Base-by-base conservation (phyloP, 2,113 vertebrate species). In the Leptocoma aspasia region DNA sequence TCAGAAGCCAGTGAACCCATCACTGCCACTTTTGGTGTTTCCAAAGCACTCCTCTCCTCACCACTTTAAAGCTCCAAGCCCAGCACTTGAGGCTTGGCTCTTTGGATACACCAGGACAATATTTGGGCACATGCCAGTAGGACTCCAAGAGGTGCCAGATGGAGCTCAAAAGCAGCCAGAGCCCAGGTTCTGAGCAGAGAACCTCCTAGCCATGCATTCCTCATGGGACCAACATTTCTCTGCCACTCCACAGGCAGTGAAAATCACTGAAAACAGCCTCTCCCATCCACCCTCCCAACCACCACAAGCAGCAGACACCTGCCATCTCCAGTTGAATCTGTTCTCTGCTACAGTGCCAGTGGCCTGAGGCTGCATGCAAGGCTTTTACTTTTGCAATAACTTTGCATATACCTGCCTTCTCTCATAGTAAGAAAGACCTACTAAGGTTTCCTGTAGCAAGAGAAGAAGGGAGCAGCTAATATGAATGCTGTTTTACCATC, bases 71-170 rank as follows among this genome's bases (percentile, higher is more conserved):
- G 14, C 12, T 20, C 4, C 1, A 8, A 35, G 12, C 22, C 30
- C 47, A 66, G 37, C n/a, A 20, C 22, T 19, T 15, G 30, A 89
- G 39, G 17, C 19, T 59, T 63, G 3, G 20, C n/a, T n/a, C 6
- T 80, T 30, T 22, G 13, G 30, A 11, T 61, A 22, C 22, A 60
- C 7, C 21, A 69, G 45, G 41, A 27, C 33, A 68, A 5, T 42
- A 30, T 28, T 10, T 22, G 19, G 30, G 11, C 41, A 71, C 0
- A 0, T 8, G 11, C 39, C 49, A 70, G 19, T 0, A 37, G 39
- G 20, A 28, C 23, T 77, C 59, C 41, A 77, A 26, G 23, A 77
- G 31, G 6, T 35, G 10, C 35, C 49, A 72, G 44, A n/a, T 8
- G 9, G 10, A 72, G 7, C 26, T 54, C 45, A 54, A 80, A 86